Conservation (phyloP, 2,888 invertebrate species). For the Drosophila cracens region DNA sequence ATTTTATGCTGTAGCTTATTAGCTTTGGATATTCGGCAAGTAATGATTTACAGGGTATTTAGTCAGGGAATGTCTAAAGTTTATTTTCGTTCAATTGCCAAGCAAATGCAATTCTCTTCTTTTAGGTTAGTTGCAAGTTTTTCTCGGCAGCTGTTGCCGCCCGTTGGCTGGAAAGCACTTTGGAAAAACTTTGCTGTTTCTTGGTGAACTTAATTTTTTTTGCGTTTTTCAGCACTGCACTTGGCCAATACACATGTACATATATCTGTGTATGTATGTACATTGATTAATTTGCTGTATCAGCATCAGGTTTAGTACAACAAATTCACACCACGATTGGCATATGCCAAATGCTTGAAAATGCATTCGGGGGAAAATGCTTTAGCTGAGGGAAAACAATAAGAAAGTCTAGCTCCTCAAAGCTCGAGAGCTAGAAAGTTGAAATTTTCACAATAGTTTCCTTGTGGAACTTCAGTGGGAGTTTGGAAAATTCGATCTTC, state of each 20-base stretch:
- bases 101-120: neutral
- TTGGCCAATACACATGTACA: slow-evolving; percentile 19
- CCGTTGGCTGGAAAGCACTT: slow-evolving; percentile 10
- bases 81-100: neutral
- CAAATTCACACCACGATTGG: slow-evolving; percentile 40
- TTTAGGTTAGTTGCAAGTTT: slow-evolving; percentile 13
- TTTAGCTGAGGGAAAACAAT: slow-evolving; percentile 25
- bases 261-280: neutral
- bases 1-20: too few relatives aligned
- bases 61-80: neutral
- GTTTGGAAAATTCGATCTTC: neutral
- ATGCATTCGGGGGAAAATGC: slow-evolving; percentile 49
- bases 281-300: slow-evolving; percentile 54
- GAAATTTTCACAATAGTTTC: neutral
- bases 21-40: neutral
- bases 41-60: neutral
- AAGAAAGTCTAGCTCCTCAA: neutral
- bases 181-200: slow-evolving; percentile 59
- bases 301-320: slow-evolving; percentile 7
- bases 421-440: neutral
- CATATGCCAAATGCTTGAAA: slow-evolving; percentile 20
- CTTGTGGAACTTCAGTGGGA: neutral
- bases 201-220: slow-evolving; percentile 58
- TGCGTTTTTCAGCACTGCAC: slow-evolving; percentile 32
- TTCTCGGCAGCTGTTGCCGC: slow-evolving; percentile 49